phyloP scores from a whole-genome alignment of 1,140 invertebrate genomes.

The Calycopis cecrops region DNA sequence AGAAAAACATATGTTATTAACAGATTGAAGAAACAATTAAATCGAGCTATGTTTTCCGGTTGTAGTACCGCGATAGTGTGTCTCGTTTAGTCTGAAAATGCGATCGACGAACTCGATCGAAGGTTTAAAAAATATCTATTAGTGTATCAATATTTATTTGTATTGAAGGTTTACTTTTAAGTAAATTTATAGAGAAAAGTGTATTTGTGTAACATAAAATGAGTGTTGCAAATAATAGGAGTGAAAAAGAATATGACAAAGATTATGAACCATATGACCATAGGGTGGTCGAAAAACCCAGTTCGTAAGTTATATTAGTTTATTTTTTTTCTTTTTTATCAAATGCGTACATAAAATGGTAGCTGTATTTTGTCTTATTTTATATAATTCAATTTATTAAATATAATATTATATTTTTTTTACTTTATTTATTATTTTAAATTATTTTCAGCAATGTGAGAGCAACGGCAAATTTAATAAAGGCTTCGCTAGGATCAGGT shows the following conservation, averaged over 20 bases:
- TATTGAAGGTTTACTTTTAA: not conserved
- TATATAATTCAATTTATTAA: no score
- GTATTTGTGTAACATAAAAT: not conserved
- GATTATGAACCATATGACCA: constrained; percentile 82
- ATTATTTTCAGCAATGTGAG: constrained; percentile 78
- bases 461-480: constrained; percentile 86
- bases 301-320: constrained; percentile 75
- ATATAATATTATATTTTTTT: no score
- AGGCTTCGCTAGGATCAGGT: constrained; percentile 91
- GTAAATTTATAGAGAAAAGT: no score
- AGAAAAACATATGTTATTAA: constrained; percentile 26
- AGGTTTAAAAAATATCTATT: not conserved
- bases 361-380: not conserved
- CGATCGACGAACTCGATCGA: not conserved
- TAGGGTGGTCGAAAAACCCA: constrained; percentile 78
- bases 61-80: not conserved
- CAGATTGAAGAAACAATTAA: constrained; percentile 18
- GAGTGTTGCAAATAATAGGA: constrained; percentile 10
- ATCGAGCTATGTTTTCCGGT: constrained; percentile 14
- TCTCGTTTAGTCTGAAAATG: not conserved
- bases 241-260: constrained; percentile 39
- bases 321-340: not conserved
- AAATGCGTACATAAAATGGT: not conserved
- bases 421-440: no score
- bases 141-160: not conserved